These are phyloP conservation scores for Acronicta leporina DNA, from an alignment of 2,888 invertebrate species.

Conservation along the genomic window DNA sequence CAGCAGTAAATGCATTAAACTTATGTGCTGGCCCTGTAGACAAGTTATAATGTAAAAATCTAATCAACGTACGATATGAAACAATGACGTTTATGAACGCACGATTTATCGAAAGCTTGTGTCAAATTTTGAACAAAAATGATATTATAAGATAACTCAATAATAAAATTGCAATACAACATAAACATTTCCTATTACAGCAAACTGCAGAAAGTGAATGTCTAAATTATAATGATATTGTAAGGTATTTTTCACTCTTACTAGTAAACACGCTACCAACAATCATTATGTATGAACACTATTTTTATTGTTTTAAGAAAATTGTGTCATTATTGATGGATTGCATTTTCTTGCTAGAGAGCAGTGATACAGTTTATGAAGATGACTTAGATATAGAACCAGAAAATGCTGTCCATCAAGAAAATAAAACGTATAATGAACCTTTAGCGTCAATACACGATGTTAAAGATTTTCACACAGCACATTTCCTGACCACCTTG, in stretches of 20 bases:
- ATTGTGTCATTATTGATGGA: slow-evolving; percentile 14
- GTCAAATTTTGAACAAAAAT: too few species aligned
- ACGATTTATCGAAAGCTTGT: too few species aligned
- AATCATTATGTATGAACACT: slow-evolving; percentile 30
- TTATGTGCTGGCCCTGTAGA: too few species aligned
- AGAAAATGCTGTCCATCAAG: slow-evolving; percentile 24
- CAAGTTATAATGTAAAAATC: too few species aligned
- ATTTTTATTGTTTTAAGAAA: slow-evolving; percentile 3
- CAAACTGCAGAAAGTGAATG: slow-evolving; percentile 58
- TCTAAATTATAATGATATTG: slow-evolving; percentile 59
- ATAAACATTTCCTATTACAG: slow-evolving; percentile 52
- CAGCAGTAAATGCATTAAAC: too few species aligned
- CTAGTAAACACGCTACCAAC: slow-evolving; percentile 41
- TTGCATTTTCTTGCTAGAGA: slow-evolving; percentile 15
- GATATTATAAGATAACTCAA: too few species aligned
- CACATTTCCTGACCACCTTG: slow-evolving; percentile 33
- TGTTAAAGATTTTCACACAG: slow-evolving; percentile 35
- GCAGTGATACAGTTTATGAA: not conserved
- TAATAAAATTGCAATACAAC: too few species aligned
- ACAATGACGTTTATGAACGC: not conserved
- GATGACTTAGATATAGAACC: not conserved
- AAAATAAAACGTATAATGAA: not conserved
- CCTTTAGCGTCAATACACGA: slow-evolving; percentile 19
- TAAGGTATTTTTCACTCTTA: slow-evolving; percentile 54
- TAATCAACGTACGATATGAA: too few species aligned